Percentiles rank a stretch among this genome's conserved stretches.
Conservation (phyloP, 2,888 invertebrate genomes). For the Melolontha melolontha region DNA sequence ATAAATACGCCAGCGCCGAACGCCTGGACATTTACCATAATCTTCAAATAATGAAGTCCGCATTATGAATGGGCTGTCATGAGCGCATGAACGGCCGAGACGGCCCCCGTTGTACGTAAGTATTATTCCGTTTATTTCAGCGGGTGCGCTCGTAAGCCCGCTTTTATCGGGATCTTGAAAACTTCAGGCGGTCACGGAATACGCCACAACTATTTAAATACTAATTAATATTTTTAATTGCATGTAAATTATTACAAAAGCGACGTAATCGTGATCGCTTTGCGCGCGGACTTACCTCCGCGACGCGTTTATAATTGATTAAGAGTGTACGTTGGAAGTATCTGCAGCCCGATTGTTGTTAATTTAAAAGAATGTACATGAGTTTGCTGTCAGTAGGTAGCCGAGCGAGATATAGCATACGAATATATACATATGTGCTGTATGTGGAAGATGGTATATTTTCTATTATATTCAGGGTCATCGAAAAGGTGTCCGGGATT, state of each 20-base stretch:
- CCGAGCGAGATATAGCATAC: too few species aligned
- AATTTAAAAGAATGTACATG: too few species aligned
- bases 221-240: conserved; percentile 56
- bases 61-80: conserved; percentile 62
- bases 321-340: background rate
- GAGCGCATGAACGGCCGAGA: conserved; percentile 55
- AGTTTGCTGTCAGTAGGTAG: too few species aligned
- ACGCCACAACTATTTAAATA: conserved; percentile 56
- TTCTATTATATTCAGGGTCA: too few species aligned
- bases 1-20: conserved; percentile 54
- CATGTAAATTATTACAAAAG: conserved; percentile 46
- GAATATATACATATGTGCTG: too few species aligned
- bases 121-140: too few species aligned
- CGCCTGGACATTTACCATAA: conserved; percentile 59
- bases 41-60: conserved; percentile 61
- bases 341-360: too few species aligned
- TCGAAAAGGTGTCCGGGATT: too few species aligned
- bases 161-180: conserved; percentile 54
- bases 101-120: background rate
- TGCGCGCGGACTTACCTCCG: conserved; percentile 1
- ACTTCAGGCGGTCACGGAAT: conserved; percentile 57
- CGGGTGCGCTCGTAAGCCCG: conserved; percentile 2
- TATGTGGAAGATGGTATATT: too few species aligned
- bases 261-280: conserved; percentile 38
- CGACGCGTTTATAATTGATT: conserved; percentile 34